phyloP scores from a whole-genome alignment of 2,113 vertebrate genomes.

The Mystacornis crossleyi region DNA sequence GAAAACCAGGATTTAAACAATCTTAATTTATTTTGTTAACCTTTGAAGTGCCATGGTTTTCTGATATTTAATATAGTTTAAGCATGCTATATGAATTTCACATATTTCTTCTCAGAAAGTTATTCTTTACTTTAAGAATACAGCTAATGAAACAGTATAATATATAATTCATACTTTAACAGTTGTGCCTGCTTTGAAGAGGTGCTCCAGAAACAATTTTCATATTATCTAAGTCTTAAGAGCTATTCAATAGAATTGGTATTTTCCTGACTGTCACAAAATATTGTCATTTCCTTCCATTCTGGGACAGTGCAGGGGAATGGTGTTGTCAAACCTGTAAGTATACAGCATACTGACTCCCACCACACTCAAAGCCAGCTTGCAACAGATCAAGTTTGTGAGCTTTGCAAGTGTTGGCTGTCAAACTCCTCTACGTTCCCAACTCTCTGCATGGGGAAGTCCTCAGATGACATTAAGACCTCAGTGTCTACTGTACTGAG shows the following conservation, averaged over 20 bases:
- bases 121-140: background rate
- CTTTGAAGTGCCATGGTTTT: background rate
- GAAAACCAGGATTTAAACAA: background rate
- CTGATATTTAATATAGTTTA: background rate
- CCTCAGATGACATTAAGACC: background rate
- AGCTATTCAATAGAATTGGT: background rate
- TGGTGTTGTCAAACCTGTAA: background rate
- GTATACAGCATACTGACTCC: background rate
- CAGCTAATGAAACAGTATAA: background rate
- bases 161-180: background rate
- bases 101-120: background rate
- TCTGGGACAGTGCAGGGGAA: background rate
- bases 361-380: background rate
- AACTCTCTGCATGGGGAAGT: background rate
- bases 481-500: background rate
- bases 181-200: rapidly evolving
- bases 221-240: background rate
- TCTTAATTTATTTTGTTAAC: background rate
- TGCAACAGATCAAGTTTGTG: background rate
- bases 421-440: background rate
- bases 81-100: background rate
- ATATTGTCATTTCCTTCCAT: background rate
- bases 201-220: background rate
- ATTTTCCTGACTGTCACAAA: background rate
- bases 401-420: background rate